phyloP scores from a whole-genome alignment of 2,113 vertebrate species.

The Cariama cristata region DNA sequence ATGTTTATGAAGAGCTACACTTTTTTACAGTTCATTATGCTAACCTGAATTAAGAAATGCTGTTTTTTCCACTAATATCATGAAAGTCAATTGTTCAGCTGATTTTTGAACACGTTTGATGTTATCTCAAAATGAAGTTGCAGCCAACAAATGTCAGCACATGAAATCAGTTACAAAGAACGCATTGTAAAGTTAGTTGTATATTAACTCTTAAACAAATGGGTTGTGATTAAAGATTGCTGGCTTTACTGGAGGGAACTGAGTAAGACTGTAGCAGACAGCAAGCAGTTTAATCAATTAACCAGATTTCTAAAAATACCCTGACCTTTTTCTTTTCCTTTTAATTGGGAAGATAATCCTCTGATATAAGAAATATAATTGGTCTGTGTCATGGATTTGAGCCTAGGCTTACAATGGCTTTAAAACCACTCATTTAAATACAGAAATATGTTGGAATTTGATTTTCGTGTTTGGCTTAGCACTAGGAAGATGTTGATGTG shows the following conservation, averaged over 20 bases:
- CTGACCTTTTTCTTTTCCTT: background rate
- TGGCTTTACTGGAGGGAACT: background rate
- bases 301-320: conserved; percentile 14
- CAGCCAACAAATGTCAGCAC: background rate
- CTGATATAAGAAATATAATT: conserved; percentile 36
- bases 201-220: background rate
- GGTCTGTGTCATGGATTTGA: background rate
- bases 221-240: background rate
- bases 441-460: background rate
- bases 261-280: background rate
- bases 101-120: background rate
- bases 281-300: conserved; percentile 40
- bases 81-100: background rate
- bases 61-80: background rate
- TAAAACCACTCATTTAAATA: background rate
- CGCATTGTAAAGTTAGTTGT: background rate
- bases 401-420: background rate
- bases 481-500: background rate
- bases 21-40: background rate
- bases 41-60: background rate
- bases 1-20: background rate
- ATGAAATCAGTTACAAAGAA: background rate
- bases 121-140: background rate
- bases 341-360: conserved; percentile 37
- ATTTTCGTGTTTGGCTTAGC: background rate